Evolutionary conservation across 2,113 vertebrate species (phyloP).

Genomic region (Lepisosteus osseus): DNA sequence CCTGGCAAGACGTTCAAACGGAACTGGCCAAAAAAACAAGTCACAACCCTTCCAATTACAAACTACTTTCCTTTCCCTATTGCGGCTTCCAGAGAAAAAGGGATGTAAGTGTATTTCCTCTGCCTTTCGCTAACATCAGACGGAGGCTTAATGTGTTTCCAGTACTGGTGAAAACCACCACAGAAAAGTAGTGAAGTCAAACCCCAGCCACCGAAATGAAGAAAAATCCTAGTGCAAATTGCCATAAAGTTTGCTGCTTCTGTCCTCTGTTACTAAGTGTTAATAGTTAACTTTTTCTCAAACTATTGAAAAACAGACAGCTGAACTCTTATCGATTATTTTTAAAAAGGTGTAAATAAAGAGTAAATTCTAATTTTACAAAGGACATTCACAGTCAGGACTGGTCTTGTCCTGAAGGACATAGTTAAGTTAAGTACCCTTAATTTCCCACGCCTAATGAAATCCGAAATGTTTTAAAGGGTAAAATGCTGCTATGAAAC

Average conservation of each 20-base stretch:
- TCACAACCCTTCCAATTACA: background rate
- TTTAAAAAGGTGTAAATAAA: conserved; percentile 4
- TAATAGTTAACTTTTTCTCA: background rate
- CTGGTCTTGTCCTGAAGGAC: no score
- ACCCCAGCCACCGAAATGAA: background rate
- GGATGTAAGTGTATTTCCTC: background rate
- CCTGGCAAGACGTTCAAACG: conserved; percentile 34
- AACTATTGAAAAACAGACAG: conserved; percentile 22
- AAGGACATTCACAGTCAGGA: no score
- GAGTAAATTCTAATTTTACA: no score
- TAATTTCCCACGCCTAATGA: no score
- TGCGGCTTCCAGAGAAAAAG: background rate
- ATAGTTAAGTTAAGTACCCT: no score
- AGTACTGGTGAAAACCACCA: background rate
- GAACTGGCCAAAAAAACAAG: conserved; percentile 19
- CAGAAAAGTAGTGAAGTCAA: background rate
- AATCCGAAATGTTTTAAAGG: no score
- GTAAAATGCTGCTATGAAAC: no score
- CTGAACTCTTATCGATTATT: conserved; percentile 26
- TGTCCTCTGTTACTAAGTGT: no score
- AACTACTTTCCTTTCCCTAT: background rate
- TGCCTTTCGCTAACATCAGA: background rate
- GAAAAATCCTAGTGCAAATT: background rate
- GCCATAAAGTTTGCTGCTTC: no score
- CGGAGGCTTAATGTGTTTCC: background rate